Conservation (phyloP, 2,797 vertebrate species). For the Xiphophorus birchmanni region DNA sequence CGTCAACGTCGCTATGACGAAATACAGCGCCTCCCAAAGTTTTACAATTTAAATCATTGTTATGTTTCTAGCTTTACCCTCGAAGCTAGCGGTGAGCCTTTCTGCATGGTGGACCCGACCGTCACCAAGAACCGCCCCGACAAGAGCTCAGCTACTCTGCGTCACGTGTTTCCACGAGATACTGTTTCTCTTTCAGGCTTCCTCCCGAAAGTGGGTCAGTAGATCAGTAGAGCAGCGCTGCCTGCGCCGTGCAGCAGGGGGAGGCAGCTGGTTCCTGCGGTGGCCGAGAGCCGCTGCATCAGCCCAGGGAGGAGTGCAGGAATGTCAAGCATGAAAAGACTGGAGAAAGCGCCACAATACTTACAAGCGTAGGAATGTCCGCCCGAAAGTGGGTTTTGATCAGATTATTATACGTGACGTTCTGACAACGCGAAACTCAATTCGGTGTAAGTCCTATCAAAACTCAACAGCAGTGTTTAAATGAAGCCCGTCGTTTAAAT, state of each 20-base stretch:
- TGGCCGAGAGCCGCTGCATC: not conserved
- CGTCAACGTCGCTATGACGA: constrained; percentile 38
- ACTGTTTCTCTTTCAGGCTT: constrained; percentile 2
- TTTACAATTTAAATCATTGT: not conserved
- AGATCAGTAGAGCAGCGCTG: constrained; percentile 71
- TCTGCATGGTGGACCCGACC: not conserved
- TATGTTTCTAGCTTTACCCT: not conserved
- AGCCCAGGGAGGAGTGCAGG: not conserved
- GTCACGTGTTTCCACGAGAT: constrained; percentile 39
- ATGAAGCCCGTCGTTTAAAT: not conserved
- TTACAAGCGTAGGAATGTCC: not conserved
- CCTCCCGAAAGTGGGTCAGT: constrained; percentile 72
- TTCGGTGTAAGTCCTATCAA: not conserved
- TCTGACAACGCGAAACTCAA: not conserved
- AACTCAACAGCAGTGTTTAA: not conserved
- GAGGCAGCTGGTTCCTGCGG: constrained; percentile 16
- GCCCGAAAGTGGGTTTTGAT: not conserved
- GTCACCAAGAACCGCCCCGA: not conserved
- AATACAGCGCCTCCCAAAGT: not conserved
- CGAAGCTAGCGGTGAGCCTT: not conserved
- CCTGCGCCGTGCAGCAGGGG: constrained; percentile 46
- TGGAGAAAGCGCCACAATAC: not conserved
- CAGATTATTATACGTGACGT: not conserved
- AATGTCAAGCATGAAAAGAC: not conserved
- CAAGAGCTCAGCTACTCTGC: constrained; percentile 4